Evolutionary conservation across 2,113 vertebrate species (phyloP), one percentile per base, ranked within the genome.

Genomic region (Macquaria australasica): DNA sequence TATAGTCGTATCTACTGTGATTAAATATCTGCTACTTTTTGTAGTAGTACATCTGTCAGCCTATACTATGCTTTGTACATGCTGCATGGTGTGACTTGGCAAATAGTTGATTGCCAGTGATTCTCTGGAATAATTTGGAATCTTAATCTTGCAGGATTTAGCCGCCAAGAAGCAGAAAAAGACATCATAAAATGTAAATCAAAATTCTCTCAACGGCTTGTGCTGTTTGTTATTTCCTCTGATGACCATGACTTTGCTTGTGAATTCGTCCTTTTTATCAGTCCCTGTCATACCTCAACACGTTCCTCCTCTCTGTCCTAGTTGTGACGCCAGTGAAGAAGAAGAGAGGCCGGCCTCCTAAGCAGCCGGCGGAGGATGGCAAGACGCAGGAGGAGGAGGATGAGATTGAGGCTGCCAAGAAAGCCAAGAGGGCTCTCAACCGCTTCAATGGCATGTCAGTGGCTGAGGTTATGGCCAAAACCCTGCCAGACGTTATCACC

Each of bases 391-490:
- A 97, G 62, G 97, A 98, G 82, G 96, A 97, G 37, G 97, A 97
- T 5, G 90, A 93, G 71, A 59, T 50, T 0, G 97, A 97, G 59
- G 90, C 94, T 0, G 96, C 97, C 70, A 99, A 98, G 94, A 96
- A 96, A 83, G 96, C 98, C 56, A 99, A 98, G 93, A 96, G 98
- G 75, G 96, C 96, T 89, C 96, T 99, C 18, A 97, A 99, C 89
- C 97, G 98, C 86, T 99, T 99, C 88, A 99, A 98, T 48, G 98
- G 98, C 50, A 96, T 99, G 84, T 96, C 98, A 8, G 97, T 97
- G 94, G 98, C 96, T 6, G 98, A 99, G 71, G 97, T 99, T 66
- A 95, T 99, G 94, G 95, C 97, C 85, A 98, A 96, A 95, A 99
- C 98, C 15, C 95, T 99, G 74, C 98, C 98, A 5, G 98, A 99